A percentile compares a stretch with the other conserved stretches of the same genome.
phyloP scores from a whole-genome alignment of 1,140 invertebrate genomes.

The Bilobella aurantiaca region DNA sequence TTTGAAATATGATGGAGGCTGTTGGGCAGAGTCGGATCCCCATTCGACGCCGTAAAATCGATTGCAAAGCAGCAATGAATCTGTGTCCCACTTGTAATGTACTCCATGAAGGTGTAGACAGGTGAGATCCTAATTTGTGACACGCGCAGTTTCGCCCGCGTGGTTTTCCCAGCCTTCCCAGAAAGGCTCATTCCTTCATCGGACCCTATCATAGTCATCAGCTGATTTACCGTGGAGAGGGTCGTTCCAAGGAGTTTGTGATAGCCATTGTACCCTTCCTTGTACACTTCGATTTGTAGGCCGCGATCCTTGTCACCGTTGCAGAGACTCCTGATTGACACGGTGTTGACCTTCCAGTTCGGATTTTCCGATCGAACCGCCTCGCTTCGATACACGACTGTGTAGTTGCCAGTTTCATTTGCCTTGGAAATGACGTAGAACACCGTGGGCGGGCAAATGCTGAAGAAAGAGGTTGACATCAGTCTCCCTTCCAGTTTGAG shows the following conservation, averaged over 20 bases:
- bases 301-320: conserved; percentile 30
- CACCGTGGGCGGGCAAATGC: conserved; percentile 14
- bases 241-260: background rate
- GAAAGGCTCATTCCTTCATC: background rate
- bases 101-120: conserved; percentile 31
- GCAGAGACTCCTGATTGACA: conserved; percentile 29
- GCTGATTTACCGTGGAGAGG: conserved; percentile 4
- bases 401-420: conserved; percentile 23
- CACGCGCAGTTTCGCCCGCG: background rate
- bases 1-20: conserved; percentile 49
- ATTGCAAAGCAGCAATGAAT: conserved; percentile 34
- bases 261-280: conserved; percentile 8
- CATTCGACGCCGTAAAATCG: conserved; percentile 40
- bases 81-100: conserved; percentile 30
- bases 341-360: conserved; percentile 17
- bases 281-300: conserved; percentile 26
- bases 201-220: background rate
- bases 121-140: conserved; percentile 11
- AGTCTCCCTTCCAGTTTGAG: conserved; percentile 34
- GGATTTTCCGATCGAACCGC: conserved; percentile 18
- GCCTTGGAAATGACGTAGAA: conserved; percentile 42
- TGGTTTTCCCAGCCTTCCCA: background rate
- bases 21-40: conserved; percentile 45
- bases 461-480: background rate
- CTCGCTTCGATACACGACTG: conserved; percentile 26